A percentile compares a stretch with the other conserved stretches of the same genome.
Evolutionary conservation across 2,113 vertebrate species (phyloP).

Genomic region (Cottus gobio): DNA sequence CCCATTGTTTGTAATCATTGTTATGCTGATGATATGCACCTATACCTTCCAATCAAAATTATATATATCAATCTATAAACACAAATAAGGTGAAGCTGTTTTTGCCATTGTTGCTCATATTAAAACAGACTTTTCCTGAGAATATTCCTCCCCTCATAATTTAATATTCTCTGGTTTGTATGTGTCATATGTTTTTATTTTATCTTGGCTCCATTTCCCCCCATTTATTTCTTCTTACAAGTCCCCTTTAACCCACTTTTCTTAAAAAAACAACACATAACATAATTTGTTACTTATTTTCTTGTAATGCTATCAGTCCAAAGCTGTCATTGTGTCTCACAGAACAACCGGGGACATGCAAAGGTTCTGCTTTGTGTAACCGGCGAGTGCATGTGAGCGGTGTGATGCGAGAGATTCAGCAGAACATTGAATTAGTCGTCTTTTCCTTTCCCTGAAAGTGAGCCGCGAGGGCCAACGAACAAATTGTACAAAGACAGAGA

Average conservation of each 20-base stretch:
- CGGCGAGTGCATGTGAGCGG: constrained; percentile 30
- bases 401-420: constrained; percentile 40
- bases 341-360: constrained; percentile 1
- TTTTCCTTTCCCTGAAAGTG: constrained; percentile 40
- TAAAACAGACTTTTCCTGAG: neutral
- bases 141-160: too few species aligned
- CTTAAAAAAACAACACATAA: neutral
- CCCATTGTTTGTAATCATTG: neutral
- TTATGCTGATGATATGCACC: neutral
- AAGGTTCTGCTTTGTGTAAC: constrained; percentile 41
- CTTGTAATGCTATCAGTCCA: neutral
- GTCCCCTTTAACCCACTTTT: neutral
- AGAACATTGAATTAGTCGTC: constrained; percentile 68
- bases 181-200: too few species aligned
- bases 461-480: constrained; percentile 18
- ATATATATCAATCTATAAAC: neutral
- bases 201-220: too few species aligned
- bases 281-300: neutral
- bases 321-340: neutral
- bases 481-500: constrained; percentile 36
- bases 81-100: neutral
- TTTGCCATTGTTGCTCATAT: neutral
- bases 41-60: neutral
- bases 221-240: too few species aligned
- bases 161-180: too few species aligned